Evolutionary conservation across 1,140 invertebrate species (phyloP).

Genomic region (Aphelinus atriplicis): DNA sequence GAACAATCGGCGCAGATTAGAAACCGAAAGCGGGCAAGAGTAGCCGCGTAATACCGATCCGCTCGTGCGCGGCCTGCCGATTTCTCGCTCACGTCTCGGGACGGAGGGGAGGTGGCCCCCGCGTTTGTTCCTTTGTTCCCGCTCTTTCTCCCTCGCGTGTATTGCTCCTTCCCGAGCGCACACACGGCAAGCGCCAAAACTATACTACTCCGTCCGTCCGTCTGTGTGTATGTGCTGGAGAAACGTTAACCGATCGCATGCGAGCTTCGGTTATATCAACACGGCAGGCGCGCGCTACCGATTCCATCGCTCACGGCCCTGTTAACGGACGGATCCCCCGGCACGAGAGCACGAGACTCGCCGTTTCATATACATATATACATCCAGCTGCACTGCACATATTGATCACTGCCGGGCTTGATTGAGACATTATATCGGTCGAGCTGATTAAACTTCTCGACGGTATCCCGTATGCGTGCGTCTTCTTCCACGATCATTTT

Average conservation of each 20-base stretch:
- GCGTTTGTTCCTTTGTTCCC: conserved; percentile 61
- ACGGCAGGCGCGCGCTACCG: neutral
- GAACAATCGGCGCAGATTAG: neutral
- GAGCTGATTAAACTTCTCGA: no score
- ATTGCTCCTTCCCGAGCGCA: no score
- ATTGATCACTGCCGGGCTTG: no score
- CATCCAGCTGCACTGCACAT: no score
- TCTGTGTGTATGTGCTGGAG: neutral
- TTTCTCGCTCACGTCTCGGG: conserved; percentile 4
- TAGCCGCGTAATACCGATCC: neutral
- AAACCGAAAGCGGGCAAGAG: conserved; percentile 3
- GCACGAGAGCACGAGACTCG: no score
- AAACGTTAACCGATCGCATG: neutral
- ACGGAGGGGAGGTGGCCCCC: neutral
- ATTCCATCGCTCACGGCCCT: neutral
- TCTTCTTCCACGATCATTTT: no score
- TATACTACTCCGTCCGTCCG: no score
- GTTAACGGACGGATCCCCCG: no score
- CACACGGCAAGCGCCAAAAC: no score
- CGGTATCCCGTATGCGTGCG: no score
- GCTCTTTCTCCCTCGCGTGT: neutral
- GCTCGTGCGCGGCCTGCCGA: neutral
- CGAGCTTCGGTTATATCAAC: neutral
- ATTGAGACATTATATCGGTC: no score
- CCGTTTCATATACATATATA: no score